Evolutionary conservation across 1,140 invertebrate genomes (phyloP).

Genomic region (Drosophila hydei): DNA sequence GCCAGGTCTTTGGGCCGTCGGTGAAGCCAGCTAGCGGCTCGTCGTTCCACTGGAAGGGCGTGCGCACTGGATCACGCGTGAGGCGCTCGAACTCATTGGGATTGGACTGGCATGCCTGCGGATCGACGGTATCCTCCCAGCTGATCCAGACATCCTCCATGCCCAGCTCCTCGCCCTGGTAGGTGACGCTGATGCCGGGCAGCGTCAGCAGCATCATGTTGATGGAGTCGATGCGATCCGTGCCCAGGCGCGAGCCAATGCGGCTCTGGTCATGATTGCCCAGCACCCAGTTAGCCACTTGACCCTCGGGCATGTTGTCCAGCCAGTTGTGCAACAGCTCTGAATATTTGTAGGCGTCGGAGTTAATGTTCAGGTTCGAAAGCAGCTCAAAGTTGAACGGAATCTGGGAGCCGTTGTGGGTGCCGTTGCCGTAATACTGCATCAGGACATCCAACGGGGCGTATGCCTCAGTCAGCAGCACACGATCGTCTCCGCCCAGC

Average conservation of each 20-base stretch:
- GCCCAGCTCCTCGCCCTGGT: conserved; percentile 92
- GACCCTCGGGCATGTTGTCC: conserved; percentile 85
- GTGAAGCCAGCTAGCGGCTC: conserved; percentile 86
- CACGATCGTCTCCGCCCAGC: conserved; percentile 84
- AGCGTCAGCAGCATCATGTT: conserved; percentile 89
- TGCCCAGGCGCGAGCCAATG: conserved; percentile 86
- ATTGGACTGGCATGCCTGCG: conserved; percentile 79
- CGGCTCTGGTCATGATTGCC: conserved; percentile 88
- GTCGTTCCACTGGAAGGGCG: conserved; percentile 89
- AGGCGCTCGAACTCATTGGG: conserved; percentile 67
- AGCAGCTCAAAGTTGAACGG: conserved; percentile 89
- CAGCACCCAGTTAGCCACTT: conserved; percentile 87
- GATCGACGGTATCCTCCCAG: conserved; percentile 85
- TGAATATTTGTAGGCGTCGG: conserved; percentile 85
- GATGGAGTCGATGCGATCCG: conserved; percentile 87
- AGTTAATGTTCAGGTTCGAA: conserved; percentile 84
- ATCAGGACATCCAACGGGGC: conserved; percentile 86
- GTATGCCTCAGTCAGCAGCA: conserved; percentile 91
- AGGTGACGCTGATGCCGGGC: conserved; percentile 90
- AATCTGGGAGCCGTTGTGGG: conserved; percentile 86
- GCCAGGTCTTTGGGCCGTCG: conserved; percentile 86
- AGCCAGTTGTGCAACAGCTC: conserved; percentile 86
- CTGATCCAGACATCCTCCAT: conserved; percentile 88
- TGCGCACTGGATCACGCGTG: conserved; percentile 86
- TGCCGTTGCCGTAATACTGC: conserved; percentile 87